Evolutionary conservation across 2,797 vertebrate species (phyloP).

Genomic region (Lacerta bilineata): DNA sequence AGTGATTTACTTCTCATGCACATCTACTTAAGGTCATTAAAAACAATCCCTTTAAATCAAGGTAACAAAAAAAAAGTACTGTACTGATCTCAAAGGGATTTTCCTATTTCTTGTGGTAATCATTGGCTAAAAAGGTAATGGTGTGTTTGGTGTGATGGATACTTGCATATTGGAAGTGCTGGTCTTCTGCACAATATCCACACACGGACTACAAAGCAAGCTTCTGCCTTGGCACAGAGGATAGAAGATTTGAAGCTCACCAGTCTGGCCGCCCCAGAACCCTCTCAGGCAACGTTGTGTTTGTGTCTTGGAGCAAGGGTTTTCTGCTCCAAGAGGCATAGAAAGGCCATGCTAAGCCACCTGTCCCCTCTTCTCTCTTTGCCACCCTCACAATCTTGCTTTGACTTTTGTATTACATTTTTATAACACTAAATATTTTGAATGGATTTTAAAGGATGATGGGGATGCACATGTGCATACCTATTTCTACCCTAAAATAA

Average conservation of each 20-base stretch:
- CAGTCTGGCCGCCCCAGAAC: background rate
- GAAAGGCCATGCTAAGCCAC: background rate
- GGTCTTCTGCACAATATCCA: background rate
- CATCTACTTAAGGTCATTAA: background rate
- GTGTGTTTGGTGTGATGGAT: background rate
- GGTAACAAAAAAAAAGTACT: background rate
- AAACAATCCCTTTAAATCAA: background rate
- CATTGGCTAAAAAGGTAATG: background rate
- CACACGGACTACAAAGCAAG: background rate
- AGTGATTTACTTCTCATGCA: background rate
- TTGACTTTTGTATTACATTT: background rate
- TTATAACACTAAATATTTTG: background rate
- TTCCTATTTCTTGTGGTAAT: conserved; percentile 5
- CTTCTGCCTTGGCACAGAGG: background rate
- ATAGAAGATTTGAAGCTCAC: background rate
- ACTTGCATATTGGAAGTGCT: background rate
- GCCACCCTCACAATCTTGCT: background rate
- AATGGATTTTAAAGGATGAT: background rate
- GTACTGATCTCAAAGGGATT: background rate
- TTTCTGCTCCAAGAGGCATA: background rate
- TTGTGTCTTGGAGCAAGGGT: background rate
- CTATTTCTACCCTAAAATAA: background rate
- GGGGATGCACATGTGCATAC: background rate
- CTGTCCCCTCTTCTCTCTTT: background rate
- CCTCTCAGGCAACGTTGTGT: background rate